A percentile compares a stretch with the other conserved stretches of the same genome.
phyloP scores from a whole-genome alignment of 1,140 invertebrate genomes.

The Penaeus vannamei region DNA sequence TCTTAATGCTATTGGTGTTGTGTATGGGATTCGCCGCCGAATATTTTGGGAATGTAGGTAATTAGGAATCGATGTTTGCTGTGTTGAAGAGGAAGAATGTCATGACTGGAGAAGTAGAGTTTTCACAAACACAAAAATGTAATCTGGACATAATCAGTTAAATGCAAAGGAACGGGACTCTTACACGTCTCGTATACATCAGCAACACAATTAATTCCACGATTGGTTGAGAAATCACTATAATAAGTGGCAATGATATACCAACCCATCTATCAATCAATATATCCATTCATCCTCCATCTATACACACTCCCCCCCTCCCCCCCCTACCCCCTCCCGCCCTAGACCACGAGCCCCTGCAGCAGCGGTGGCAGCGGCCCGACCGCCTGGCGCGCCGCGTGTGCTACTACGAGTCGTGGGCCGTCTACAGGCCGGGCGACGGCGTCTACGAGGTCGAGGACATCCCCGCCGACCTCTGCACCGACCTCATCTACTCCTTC shows the following conservation, averaged over 20 bases:
- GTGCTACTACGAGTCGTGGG: slow-evolving; percentile 68
- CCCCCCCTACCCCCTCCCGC: background rate
- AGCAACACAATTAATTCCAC: too few relatives aligned
- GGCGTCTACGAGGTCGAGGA: slow-evolving; percentile 71
- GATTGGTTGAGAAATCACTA: too few relatives aligned
- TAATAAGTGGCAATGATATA: too few relatives aligned
- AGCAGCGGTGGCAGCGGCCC: background rate
- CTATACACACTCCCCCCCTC: background rate
- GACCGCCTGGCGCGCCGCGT: slow-evolving; percentile 12
- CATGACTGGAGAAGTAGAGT: too few relatives aligned
- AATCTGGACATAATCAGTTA: too few relatives aligned
- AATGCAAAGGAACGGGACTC: too few relatives aligned
- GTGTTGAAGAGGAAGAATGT: background rate
- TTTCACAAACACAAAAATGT: too few relatives aligned
- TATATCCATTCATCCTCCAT: too few relatives aligned
- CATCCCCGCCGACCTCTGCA: slow-evolving; percentile 71
- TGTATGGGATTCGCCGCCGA: too few relatives aligned
- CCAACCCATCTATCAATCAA: too few relatives aligned
- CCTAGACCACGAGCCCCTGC: background rate
- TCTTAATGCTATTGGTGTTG: background rate
- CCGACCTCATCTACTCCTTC: slow-evolving; percentile 72
- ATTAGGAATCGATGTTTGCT: background rate
- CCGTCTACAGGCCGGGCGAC: slow-evolving; percentile 69
- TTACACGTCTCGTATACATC: too few relatives aligned
- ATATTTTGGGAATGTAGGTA: background rate